phyloP scores from a whole-genome alignment of 2,888 invertebrate species.

The Euphydryas editha region DNA sequence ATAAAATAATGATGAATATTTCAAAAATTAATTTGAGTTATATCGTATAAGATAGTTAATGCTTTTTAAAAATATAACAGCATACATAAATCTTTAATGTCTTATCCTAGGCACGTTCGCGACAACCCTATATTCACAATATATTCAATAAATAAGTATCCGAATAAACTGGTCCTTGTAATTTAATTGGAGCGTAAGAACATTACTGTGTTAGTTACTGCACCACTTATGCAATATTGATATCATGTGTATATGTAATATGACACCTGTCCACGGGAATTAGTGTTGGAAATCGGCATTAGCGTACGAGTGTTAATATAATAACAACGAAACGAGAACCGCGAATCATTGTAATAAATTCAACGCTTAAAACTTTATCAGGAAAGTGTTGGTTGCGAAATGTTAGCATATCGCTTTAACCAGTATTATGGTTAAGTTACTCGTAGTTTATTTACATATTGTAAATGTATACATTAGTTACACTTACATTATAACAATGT shows the following conservation, averaged over 20 bases:
- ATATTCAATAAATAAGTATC: slow-evolving; percentile 37
- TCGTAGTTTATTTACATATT: no score
- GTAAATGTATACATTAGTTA: no score
- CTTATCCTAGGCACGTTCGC: background rate
- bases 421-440: background rate
- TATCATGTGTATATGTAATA: slow-evolving; percentile 56
- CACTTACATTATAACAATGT: no score
- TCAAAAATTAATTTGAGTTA: no score
- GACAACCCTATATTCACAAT: slow-evolving; percentile 24
- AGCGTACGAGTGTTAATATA: slow-evolving; percentile 51
- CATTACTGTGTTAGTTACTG: slow-evolving; percentile 56
- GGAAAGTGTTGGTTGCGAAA: background rate
- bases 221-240: slow-evolving; percentile 59
- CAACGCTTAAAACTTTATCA: background rate
- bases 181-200: slow-evolving; percentile 74
- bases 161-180: slow-evolving; percentile 61
- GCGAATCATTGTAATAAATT: slow-evolving; percentile 17
- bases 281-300: slow-evolving; percentile 56
- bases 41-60: no score
- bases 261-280: slow-evolving; percentile 63
- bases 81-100: background rate
- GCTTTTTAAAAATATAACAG: no score
- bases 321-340: slow-evolving; percentile 37
- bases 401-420: background rate
- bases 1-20: no score